Percentiles rank a stretch among this genome's conserved stretches.
Evolutionary conservation across 2,113 vertebrate species (phyloP).

Genomic region (Ailurus styani): DNA sequence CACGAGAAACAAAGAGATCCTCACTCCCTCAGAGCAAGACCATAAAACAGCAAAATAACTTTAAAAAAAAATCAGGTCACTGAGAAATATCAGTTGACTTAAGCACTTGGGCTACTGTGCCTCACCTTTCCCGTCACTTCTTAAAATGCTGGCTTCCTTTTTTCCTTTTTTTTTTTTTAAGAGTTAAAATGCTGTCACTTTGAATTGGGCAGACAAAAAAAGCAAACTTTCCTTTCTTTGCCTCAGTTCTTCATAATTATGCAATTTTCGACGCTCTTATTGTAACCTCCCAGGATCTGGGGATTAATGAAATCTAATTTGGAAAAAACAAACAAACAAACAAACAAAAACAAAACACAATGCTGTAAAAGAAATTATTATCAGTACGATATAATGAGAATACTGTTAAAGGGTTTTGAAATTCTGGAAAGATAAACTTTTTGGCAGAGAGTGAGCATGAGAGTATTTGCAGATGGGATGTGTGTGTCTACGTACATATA

Average conservation of each 20-base stretch:
- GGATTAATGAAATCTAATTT: not conserved
- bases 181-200: not conserved
- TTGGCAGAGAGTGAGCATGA: not conserved
- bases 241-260: not conserved
- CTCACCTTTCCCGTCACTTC: not conserved
- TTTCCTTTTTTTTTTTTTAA: not conserved
- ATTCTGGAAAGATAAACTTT: not conserved
- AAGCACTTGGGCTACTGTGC: not conserved
- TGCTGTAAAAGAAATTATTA: conserved; percentile 10
- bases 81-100: not conserved
- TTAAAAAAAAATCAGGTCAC: not conserved
- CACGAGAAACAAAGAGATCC: not conserved
- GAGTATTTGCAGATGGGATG: not conserved
- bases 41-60: not conserved
- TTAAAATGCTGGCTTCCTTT: not conserved
- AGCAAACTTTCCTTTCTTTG: not conserved
- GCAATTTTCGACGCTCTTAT: not conserved
- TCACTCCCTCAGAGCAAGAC: not conserved
- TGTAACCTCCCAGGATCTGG: not conserved
- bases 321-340: not conserved
- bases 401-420: not conserved
- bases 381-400: not conserved
- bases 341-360: too few species aligned
- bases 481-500: too few species aligned
- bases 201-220: not conserved